These are phyloP conservation scores for Deroptyus accipitrinus DNA, from an alignment of 2,113 vertebrate genomes.

Conservation along the genomic window DNA sequence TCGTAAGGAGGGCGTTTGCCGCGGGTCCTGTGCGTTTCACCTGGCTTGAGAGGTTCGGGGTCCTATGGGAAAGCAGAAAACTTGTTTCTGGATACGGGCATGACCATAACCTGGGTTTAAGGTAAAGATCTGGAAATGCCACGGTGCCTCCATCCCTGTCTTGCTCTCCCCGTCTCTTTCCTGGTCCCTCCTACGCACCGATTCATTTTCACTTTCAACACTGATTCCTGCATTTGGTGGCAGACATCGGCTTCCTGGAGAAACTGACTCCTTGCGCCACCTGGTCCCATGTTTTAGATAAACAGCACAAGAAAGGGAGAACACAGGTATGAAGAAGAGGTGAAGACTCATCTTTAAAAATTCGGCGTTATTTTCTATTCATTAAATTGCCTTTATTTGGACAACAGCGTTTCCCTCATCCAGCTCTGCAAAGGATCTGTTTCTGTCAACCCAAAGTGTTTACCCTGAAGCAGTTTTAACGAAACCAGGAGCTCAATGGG, in stretches of 20 bases:
- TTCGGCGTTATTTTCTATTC: not conserved
- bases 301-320: not conserved
- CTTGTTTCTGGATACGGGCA: accelerated
- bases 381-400: not conserved
- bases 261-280: not conserved
- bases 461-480: not conserved
- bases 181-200: not conserved
- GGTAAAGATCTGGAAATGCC: not conserved
- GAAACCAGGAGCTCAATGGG: not conserved
- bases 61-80: accelerated
- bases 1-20: accelerated
- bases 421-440: not conserved
- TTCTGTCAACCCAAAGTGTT: not conserved
- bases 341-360: not conserved
- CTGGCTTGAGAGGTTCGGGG: accelerated
- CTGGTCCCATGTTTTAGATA: not conserved
- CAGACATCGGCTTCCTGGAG: not conserved
- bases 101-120: too few relatives aligned
- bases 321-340: not conserved
- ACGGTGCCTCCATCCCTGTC: not conserved
- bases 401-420: accelerated
- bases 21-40: accelerated
- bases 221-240: not conserved
- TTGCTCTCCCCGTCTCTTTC: not conserved
- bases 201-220: not conserved